Base-by-base conservation (phyloP, 2,113 vertebrate species). In the Calyptommatus sinebrachiatus region DNA sequence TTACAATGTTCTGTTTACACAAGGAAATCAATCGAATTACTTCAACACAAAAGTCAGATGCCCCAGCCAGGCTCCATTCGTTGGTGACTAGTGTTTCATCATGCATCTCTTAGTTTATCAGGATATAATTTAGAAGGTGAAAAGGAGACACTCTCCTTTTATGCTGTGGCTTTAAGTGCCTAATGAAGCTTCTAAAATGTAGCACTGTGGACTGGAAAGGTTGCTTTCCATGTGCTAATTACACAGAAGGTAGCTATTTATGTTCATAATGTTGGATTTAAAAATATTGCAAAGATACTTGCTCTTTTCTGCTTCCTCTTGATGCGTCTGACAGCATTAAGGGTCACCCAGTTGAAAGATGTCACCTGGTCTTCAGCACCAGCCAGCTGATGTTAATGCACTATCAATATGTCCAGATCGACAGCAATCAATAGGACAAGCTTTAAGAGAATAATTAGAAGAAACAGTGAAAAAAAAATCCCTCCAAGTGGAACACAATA, bases 361-460 rank as follows among this genome's bases (percentile, higher is more conserved):
- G 12, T 60, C 67, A 67, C 3, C 7, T 76, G 62, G 62, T 70
- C 21, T 41, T 68, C 67, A 26, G 9, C 79, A 82, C 22, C 73
- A 12, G 29, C 60, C 5, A 46, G 69, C 66, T 46, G 80, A 9
- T 2, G 63, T 89, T 81, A 9, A 1, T 46, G 53, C 63, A 71
- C 11, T 31, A 7, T 73, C 65, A 29, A 28, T 77, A 66, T 66
- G 35, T 57, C 69, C 8, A 7, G 76, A 66, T 85, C 71, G 29
- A 60, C 35, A 70, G 31, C 46, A 74, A 48, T 31, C 86, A 79
- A 75, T 8, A 1, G 22, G 65, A n/a, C 7, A 62, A 41, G 8
- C 75, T 91, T 80, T 79, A 45, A 65, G 61, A 76, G 81, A 82
- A 78, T 88, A 80, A 83, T 81, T 76, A 60, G 46, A 72, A 29